These are phyloP conservation scores for Palaemon carinicauda DNA, from an alignment of 1,140 invertebrate species.

Conservation along the genomic window DNA sequence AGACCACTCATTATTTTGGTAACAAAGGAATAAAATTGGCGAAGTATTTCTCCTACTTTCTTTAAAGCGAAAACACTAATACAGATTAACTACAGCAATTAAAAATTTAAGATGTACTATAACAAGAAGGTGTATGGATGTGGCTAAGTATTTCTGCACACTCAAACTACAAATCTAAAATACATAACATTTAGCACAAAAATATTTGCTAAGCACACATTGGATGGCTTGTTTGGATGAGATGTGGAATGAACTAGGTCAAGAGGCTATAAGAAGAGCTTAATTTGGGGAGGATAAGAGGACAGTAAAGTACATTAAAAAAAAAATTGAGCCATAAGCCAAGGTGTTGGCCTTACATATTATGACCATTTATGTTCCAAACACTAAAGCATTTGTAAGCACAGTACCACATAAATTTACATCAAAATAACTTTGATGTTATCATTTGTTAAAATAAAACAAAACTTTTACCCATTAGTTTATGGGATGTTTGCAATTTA, in stretches of 20 bases:
- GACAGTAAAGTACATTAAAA: too few relatives aligned
- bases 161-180: slow-evolving; percentile 29
- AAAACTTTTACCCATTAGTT: too few relatives aligned
- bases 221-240: slow-evolving; percentile 36
- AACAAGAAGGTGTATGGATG: neutral
- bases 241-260: slow-evolving; percentile 28
- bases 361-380: too few relatives aligned
- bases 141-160: slow-evolving; percentile 28
- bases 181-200: slow-evolving; percentile 18
- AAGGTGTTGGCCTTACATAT: neutral
- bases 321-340: neutral
- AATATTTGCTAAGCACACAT: slow-evolving; percentile 33
- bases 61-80: too few relatives aligned
- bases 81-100: too few relatives aligned
- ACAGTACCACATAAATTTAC: neutral
- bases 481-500: too few relatives aligned
- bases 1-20: too few relatives aligned
- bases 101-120: too few relatives aligned
- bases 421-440: too few relatives aligned
- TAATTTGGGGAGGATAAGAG: neutral
- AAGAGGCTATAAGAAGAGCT: slow-evolving; percentile 13
- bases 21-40: too few relatives aligned
- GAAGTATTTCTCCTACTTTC: too few relatives aligned
- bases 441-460: too few relatives aligned
- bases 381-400: neutral